phyloP scores from a whole-genome alignment of 1,140 invertebrate genomes.

The Camponotus floridanus region DNA sequence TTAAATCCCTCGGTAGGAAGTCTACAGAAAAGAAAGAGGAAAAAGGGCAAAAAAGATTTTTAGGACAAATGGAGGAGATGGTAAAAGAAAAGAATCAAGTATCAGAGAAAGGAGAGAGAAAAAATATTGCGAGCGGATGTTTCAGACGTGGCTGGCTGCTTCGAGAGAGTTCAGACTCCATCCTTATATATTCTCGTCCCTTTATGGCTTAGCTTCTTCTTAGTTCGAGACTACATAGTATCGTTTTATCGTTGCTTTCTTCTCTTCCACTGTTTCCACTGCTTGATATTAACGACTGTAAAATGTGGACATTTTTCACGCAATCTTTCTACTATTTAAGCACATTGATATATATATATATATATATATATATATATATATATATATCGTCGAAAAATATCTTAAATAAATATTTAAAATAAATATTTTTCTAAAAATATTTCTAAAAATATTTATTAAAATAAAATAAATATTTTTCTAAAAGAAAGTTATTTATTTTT shows the following conservation, averaged over 20 bases:
- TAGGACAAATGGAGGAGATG: conserved; percentile 62
- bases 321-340: not conserved
- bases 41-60: conserved; percentile 63
- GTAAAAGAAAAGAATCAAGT: not conserved
- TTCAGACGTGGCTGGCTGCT: conserved; percentile 58
- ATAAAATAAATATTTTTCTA: too few relatives aligned
- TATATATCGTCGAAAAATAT: not conserved
- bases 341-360: not conserved
- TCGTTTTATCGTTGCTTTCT: conserved; percentile 32
- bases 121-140: conserved; percentile 57
- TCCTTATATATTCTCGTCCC: conserved; percentile 21
- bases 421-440: not conserved
- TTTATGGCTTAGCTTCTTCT: conserved; percentile 16
- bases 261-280: conserved; percentile 42
- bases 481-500: too few relatives aligned
- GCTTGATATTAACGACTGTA: not conserved
- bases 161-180: conserved; percentile 18
- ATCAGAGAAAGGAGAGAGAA: not conserved
- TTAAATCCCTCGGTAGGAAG: conserved; percentile 56
- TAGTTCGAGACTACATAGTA: not conserved
- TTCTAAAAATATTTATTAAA: too few relatives aligned
- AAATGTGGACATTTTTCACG: not conserved
- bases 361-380: too few relatives aligned
- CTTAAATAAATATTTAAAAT: not conserved
- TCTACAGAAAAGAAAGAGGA: conserved; percentile 22